A percentile compares a stretch with the other conserved stretches of the same genome.
These are phyloP conservation scores for Acleris cristana DNA, from an alignment of 2,888 invertebrate species.

Conservation along the genomic window DNA sequence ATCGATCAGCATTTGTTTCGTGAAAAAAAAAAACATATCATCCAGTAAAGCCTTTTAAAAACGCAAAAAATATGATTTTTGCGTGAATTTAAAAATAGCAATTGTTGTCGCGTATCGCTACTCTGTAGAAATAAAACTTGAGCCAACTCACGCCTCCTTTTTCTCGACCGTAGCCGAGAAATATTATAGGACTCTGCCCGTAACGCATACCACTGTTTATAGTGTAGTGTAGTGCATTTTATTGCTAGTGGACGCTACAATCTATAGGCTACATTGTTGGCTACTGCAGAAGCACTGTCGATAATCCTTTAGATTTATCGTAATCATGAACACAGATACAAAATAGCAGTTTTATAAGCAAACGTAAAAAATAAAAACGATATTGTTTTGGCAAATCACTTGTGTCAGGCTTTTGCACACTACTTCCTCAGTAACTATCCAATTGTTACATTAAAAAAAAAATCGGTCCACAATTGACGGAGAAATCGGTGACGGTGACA, in stretches of 20 bases:
- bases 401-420: too few species aligned
- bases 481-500: too few species aligned
- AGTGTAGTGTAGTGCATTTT: constrained; percentile 53
- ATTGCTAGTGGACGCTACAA: constrained; percentile 46
- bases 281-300: constrained; percentile 18
- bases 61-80: too few species aligned
- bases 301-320: constrained; percentile 10
- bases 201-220: constrained; percentile 58
- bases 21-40: too few species aligned
- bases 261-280: constrained; percentile 19
- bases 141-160: constrained; percentile 36
- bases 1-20: too few species aligned
- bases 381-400: too few species aligned
- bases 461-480: too few species aligned
- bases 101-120: constrained; percentile 27
- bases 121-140: constrained; percentile 32
- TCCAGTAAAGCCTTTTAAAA: too few species aligned
- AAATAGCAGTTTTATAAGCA: not conserved
- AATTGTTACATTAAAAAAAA: too few species aligned
- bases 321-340: not conserved
- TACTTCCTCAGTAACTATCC: too few species aligned
- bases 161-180: constrained; percentile 40
- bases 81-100: not conserved
- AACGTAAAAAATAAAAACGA: too few species aligned
- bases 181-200: constrained; percentile 53